Percentiles rank a stretch among this genome's conserved stretches.
Conservation (phyloP, 2,797 vertebrate species). For the Petrocephalus schoutedeni region DNA sequence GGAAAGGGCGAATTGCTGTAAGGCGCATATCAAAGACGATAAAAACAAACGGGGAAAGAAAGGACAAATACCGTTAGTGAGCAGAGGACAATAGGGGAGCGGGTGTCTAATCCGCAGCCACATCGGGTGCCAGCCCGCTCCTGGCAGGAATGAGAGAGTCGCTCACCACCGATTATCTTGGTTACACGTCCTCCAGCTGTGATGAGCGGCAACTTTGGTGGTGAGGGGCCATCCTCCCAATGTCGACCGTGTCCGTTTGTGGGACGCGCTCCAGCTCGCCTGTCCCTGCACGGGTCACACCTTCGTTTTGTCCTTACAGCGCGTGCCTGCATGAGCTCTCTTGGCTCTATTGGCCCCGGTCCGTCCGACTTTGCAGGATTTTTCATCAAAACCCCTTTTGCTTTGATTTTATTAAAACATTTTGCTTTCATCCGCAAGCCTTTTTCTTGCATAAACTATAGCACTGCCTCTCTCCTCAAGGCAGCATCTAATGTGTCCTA, state of each 20-base stretch:
- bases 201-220: background rate
- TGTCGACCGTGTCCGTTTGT: background rate
- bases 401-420: background rate
- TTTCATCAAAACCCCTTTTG: background rate
- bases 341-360: background rate
- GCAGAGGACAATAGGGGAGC: too few species aligned
- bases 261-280: background rate
- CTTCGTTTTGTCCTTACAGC: background rate
- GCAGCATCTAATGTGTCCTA: background rate
- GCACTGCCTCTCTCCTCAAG: too few species aligned
- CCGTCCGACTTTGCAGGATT: background rate
- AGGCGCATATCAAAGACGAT: background rate
- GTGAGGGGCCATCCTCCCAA: background rate
- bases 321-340: background rate
- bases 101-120: background rate
- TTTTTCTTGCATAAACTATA: background rate
- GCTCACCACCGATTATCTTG: slow-evolving; percentile 19
- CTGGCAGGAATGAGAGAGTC: background rate
- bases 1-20: background rate
- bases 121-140: background rate
- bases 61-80: background rate
- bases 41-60: too few species aligned
- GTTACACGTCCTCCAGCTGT: slow-evolving; percentile 19
- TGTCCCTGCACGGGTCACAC: background rate
- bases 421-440: background rate